Conservation (phyloP, 2,888 invertebrate genomes). For the Rhodophaea formosa region DNA sequence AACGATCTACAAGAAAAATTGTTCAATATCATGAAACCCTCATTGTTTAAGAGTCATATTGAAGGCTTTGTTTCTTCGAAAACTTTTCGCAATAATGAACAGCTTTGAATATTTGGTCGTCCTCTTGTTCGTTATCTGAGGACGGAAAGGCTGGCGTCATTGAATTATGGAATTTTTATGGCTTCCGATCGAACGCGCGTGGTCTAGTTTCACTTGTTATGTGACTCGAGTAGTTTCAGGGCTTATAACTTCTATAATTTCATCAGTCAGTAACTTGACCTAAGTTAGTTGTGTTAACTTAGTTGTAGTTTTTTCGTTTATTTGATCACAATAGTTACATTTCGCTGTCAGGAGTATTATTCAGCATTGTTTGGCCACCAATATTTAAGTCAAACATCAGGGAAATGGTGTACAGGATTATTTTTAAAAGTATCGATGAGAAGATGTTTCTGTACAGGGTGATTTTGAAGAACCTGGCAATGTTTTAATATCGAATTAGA, state of each 20-base stretch:
- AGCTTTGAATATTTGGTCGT: constrained; percentile 5
- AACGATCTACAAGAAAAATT: constrained; percentile 13
- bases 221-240: not conserved
- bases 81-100: constrained; percentile 13
- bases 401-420: too few species aligned
- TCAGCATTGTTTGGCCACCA: too few species aligned
- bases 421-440: too few species aligned
- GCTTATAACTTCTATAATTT: not conserved
- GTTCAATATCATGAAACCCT: constrained; percentile 1
- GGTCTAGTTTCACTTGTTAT: constrained; percentile 19
- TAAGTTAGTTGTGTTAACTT: too few species aligned
- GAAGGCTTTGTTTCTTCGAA: constrained; percentile 9
- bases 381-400: too few species aligned
- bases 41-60: constrained; percentile 14
- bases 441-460: too few species aligned
- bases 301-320: not conserved
- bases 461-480: too few species aligned
- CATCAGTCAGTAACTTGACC: not conserved
- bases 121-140: constrained; percentile 23
- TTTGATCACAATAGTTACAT: not conserved
- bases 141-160: constrained; percentile 31
- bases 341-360: not conserved
- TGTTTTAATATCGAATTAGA: too few species aligned
- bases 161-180: constrained; percentile 38
- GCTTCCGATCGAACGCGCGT: constrained; percentile 40